Base-by-base conservation (phyloP, 2,888 invertebrate species). In the Nomada ruficornis region DNA sequence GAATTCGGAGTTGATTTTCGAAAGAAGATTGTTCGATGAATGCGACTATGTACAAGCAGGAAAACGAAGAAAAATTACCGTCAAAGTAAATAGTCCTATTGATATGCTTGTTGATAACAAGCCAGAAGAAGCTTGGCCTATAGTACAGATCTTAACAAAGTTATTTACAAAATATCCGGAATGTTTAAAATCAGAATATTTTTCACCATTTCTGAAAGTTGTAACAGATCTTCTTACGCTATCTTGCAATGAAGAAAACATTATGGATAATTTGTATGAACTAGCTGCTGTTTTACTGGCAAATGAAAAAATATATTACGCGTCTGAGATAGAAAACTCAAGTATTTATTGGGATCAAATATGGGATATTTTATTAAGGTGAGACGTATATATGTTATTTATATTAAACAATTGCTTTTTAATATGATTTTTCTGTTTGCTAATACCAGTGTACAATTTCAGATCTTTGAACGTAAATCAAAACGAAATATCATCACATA, bases 401-500 rank as follows among this genome's bases (percentile, higher is more conserved):
- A 5, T 10, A 20, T 20, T 11, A 2, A 20, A 50, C 55, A 42
- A 20, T 9, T 18, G 26, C 20, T 13, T 26, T 23, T n/a, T 50
- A 20, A 18, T 29, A 4, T 13, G 60, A 2, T 42, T 55, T 20
- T 62, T 18, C n/a, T 57, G 0, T 54, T 70, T 47, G 20, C 50
- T 18, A 71, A 29, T 13, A 44, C 3, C 55, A 52, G 67, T 44
- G 72, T 81, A 59, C 65, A 15, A 70, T 69, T 94, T 80, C 84
- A 95, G 95, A 84, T 94, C 94, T 54, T 91, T 95, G 59, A 94
- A 94, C 44, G 90, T 94, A 83, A 94, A 94, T 86, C 94, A 94
- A 76, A 94, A 94, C 72, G 94, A 94, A 81, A 80, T 70, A 36
- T 88, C 93, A 60, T 94, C 94, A 0, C 95, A 95, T 88, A 88